Evolutionary conservation across 2,888 invertebrate species (phyloP), one percentile per base, ranked within the genome.

Genomic region (Latrodectus hesperus): DNA sequence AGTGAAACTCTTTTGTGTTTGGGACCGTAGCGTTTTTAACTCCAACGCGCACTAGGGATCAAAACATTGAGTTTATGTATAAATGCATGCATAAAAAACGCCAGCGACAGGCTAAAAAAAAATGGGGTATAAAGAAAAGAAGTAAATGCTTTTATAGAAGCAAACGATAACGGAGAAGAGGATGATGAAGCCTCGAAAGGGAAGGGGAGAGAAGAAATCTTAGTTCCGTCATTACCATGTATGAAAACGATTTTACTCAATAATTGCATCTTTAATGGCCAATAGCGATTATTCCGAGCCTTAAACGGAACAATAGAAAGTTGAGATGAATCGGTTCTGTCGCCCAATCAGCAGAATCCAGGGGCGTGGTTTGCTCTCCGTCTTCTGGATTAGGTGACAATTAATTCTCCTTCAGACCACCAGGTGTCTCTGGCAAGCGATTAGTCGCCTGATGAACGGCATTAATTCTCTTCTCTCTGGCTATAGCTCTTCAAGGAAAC

Each of bases 181-280:
- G 78, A 65, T 76, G 75, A 26, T 51, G 73, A 70, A 52, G 77
- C 77, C 67, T 77, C 74, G 26, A 55, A 74, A 53, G 74, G 74
- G 52, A 65, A 22, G 76, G 70, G 26, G 60, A 51, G 68, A 64
- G 55, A 79, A 84, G 73, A 79, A 64, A 51, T 74, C 75, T 22
- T 73, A 52, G 71, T 73, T 83, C 87, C 87, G 87, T 88, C 87
- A 88, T 88, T 88, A 88, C 87, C 78, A 83, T 88, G 87, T 88
- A 87, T 88, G 87, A 88, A 88, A 88, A 83, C 78, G 87, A 88
- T 88, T 88, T 88, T 88, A 88, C 82, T 83, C 87, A 88, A 88
- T 88, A 88, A 88, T 88, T 88, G 87, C 82, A 71, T 77, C 78
- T 83, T 88, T 88, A 88, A 88, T 88, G 87, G 87, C 87, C 87